Evolutionary conservation across 2,797 vertebrate genomes (phyloP).

Genomic region (Molothrus ater): DNA sequence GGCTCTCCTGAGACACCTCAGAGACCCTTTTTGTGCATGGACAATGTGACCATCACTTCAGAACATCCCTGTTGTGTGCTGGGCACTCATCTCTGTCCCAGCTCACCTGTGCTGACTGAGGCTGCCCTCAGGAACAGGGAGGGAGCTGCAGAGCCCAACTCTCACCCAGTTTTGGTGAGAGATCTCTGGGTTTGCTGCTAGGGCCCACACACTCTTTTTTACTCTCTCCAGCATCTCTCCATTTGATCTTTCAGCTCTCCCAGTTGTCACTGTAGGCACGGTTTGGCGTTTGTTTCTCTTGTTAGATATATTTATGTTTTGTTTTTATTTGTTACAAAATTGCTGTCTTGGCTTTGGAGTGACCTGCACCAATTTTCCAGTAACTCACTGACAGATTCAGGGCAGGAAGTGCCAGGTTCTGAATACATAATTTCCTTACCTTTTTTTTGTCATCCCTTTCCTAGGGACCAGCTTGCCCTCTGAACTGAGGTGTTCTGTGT

Average conservation of each 20-base stretch:
- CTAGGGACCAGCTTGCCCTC: background rate
- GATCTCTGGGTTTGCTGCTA: background rate
- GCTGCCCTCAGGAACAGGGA: accelerated
- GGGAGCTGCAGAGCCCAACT: accelerated
- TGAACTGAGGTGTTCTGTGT: background rate
- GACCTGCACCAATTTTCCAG: background rate
- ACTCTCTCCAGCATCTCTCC: background rate
- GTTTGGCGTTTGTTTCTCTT: background rate
- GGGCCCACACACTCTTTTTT: background rate
- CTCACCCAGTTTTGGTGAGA: background rate
- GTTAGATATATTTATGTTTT: background rate
- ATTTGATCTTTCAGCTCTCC: background rate
- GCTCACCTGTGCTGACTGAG: background rate
- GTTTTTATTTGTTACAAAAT: background rate
- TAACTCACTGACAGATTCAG: conserved; percentile 21
- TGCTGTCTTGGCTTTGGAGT: background rate
- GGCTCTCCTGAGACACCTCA: background rate
- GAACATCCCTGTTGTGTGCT: background rate
- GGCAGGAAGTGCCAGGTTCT: background rate
- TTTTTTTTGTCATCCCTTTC: background rate
- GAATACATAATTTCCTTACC: background rate
- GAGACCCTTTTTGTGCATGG: background rate
- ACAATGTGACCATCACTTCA: background rate
- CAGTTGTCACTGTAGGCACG: background rate
- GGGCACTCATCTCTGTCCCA: background rate